Conservation (phyloP, 2,888 invertebrate genomes). For the Aspidiotus rigidus region DNA sequence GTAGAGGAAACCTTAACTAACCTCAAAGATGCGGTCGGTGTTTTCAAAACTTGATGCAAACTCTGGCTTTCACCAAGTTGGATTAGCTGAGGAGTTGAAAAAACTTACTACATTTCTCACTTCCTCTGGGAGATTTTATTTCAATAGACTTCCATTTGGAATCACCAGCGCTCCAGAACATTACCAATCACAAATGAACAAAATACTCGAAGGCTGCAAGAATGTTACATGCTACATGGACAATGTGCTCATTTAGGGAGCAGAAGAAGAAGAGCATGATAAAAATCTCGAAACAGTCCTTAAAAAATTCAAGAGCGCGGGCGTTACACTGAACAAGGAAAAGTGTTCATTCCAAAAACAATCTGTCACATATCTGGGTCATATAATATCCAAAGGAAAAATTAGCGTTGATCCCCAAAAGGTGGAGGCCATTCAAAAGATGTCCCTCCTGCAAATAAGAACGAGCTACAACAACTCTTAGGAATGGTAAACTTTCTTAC, state of each 20-base stretch:
- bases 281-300: constrained; percentile 29
- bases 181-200: constrained; percentile 37
- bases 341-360: constrained; percentile 39
- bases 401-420: constrained; percentile 32
- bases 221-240: constrained; percentile 39
- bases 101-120: constrained; percentile 39
- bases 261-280: constrained; percentile 38
- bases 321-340: constrained; percentile 36
- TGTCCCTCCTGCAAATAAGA: constrained; percentile 29
- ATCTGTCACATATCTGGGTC: constrained; percentile 39
- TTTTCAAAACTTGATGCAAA: constrained; percentile 36
- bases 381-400: constrained; percentile 37
- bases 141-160: constrained; percentile 40
- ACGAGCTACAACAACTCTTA: constrained; percentile 29
- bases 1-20: constrained; percentile 39
- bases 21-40: constrained; percentile 36
- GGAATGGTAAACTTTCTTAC: constrained; percentile 29
- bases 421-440: constrained; percentile 27
- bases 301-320: constrained; percentile 12
- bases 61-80: constrained; percentile 39
- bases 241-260: constrained; percentile 39
- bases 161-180: constrained; percentile 39
- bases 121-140: constrained; percentile 40
- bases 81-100: constrained; percentile 38
- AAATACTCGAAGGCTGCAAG: constrained; percentile 34